Percentiles rank a stretch among this genome's conserved stretches.
Conservation (phyloP, 92 coral and sea anemone genomes). For the Muricea muricata region DNA sequence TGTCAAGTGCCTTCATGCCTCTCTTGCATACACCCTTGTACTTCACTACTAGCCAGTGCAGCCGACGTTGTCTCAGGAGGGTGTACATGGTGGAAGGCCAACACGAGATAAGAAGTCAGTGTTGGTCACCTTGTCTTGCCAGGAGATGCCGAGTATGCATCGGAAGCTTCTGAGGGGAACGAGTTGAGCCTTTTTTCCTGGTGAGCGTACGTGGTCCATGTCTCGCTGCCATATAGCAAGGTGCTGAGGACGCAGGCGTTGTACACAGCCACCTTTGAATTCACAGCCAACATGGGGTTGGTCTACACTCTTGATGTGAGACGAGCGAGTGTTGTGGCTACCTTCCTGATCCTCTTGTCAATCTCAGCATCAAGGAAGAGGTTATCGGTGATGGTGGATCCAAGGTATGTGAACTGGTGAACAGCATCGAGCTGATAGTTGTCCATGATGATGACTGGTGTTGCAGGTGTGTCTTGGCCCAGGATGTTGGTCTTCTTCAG, state of each 20-base stretch:
- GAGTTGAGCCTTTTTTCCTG: slow-evolving; percentile 25
- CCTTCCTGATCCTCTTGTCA: slow-evolving; percentile 28
- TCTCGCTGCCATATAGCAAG: slow-evolving; percentile 38
- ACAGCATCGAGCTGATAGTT: slow-evolving; percentile 32
- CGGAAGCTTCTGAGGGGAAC: slow-evolving; percentile 25
- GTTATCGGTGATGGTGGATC: slow-evolving; percentile 41
- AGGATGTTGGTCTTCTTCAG: slow-evolving; percentile 25
- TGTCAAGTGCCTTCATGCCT: too few species aligned
- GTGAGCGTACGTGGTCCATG: slow-evolving; percentile 30
- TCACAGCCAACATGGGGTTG: slow-evolving; percentile 30
- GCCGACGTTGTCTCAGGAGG: slow-evolving; percentile 28
- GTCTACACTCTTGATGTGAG: slow-evolving; percentile 45
- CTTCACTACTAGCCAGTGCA: slow-evolving; percentile 22
- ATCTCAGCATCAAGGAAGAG: slow-evolving; percentile 35
- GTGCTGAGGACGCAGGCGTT: slow-evolving; percentile 37
- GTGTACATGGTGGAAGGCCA: too few species aligned
- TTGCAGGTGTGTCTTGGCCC: too few species aligned
- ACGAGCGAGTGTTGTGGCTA: slow-evolving; percentile 29
- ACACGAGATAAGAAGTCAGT: slow-evolving; percentile 29
- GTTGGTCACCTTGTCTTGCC: slow-evolving; percentile 44
- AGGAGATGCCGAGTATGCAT: slow-evolving; percentile 26
- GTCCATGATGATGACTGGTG: too few species aligned
- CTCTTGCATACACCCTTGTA: slow-evolving; percentile 36
- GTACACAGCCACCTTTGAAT: slow-evolving; percentile 42
- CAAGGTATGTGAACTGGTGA: slow-evolving; percentile 11